Base-by-base conservation (phyloP, 2,113 vertebrate genomes). In the Gallinago undulata region DNA sequence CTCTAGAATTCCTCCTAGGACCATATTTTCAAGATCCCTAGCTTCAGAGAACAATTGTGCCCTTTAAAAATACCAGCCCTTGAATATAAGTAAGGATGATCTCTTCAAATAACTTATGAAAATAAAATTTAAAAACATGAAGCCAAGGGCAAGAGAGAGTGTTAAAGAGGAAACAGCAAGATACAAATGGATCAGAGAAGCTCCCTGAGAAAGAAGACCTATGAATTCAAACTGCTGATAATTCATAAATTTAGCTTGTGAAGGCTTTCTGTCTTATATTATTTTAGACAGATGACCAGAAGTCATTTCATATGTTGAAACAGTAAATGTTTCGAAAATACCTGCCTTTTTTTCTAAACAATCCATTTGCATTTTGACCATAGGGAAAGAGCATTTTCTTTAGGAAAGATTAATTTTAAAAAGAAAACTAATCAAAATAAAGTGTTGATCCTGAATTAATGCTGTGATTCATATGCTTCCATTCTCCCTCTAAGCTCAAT, bases 41-140 rank as follows among this genome's bases (percentile, higher is more conserved):
- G 3, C 2, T 8, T 33, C 22, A 37, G 12, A 33, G 55, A 68
- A 70, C 3, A 69, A 12, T 0, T 2, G 1, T 55, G 39, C 9
- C 23, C 12, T 83, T 76, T 48, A 84, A 86, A 81, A 90, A 48
- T 41, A n/a, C 2, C 14, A 75, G 35, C 9, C 7, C 31, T 59
- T 67, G 19, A 87, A 81, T 77, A 70, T n/a, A 74, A 19, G 17
- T 28, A 72, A 75, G n/a, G 33, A 57, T 35, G 22, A 30, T 18
- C 1, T 62, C 16, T 68, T 45, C 19, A 68, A 93, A 35, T n/a
- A 75, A 51, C 1, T 62, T 24, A 25, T 1, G 1, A 19, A 57
- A 11, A 45, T 53, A 39, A 13, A 12, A 5, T 47, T 45, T 8
- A 8, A 7, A 13, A 31, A 64, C 31, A 43, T 21, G 2, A 9